A percentile compares a stretch with the other conserved stretches of the same genome.
Conservation (phyloP, 2,797 vertebrate species). For the Malacoraja senta region DNA sequence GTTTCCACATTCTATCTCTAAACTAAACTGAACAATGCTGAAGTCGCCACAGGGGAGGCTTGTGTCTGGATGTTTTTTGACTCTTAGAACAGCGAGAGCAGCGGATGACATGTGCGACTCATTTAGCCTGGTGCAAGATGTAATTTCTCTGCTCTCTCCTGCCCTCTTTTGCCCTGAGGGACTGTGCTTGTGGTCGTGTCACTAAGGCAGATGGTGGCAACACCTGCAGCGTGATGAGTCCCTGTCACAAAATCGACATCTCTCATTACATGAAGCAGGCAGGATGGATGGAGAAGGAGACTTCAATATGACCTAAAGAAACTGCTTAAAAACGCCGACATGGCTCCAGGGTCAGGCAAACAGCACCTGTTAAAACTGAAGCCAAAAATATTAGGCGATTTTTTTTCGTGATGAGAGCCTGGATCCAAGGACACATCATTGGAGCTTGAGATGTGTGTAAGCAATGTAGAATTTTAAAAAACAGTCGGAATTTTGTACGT, state of each 20-base stretch:
- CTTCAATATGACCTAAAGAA: slow-evolving; percentile 13
- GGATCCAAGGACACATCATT: background rate
- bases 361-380: background rate
- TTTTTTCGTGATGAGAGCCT: background rate
- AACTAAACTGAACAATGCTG: background rate
- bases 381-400: background rate
- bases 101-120: background rate
- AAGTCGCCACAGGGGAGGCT: background rate
- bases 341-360: background rate
- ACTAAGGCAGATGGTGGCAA: slow-evolving; percentile 1
- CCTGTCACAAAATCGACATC: background rate
- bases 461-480: too few relatives aligned
- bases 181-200: background rate
- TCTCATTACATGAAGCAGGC: background rate
- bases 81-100: slow-evolving; percentile 10
- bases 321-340: background rate
- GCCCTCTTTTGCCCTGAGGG: slow-evolving; percentile 31
- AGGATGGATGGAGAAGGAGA: slow-evolving; percentile 4
- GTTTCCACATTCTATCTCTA: too few relatives aligned
- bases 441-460: background rate
- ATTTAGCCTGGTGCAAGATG: background rate
- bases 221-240: slow-evolving; percentile 20
- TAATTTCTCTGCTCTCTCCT: slow-evolving; percentile 16
- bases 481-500: too few relatives aligned
- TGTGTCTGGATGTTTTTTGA: background rate